Base-by-base conservation (phyloP, 2,113 vertebrate genomes). In the Nerophis ophidion region DNA sequence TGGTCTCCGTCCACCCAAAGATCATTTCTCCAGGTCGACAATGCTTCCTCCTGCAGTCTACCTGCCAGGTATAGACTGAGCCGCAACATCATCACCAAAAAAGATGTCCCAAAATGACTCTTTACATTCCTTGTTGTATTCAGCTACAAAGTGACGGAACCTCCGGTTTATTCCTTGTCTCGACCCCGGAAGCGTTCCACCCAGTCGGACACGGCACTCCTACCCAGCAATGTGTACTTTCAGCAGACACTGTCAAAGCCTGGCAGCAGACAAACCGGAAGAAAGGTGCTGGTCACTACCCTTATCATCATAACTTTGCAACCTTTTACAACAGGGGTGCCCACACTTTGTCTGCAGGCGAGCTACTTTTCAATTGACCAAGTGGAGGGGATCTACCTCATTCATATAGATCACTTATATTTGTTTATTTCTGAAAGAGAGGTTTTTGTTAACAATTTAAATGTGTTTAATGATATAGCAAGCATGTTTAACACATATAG, bases 181-280 rank as follows among this genome's bases (percentile, higher is more conserved):
- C 50, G 62, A 54, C 63, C 64, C 16, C 74, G 80, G 33, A 86
- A 70, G 48, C 74, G 51, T 48, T 88, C 85, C 61, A 82, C 77
- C 34, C 89, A 91, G 71, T 90, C 89, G 7, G 89, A 91, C 77
- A 68, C 89, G 0, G 90, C 89, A 1, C 86, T 91, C 8, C 79
- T 90, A 59, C 88, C 88, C 71, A 85, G 75, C 48, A 77, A 86
- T 2, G 67, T 87, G 57, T 83, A 71, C 73, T 86, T 88, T 61
- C 77, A 81, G 66, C 65, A 45, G 62, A 80, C 81, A 5, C 56
- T 35, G 12, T 61, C 63, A 35, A 76, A 63, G 65, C 63, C 66
- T 4, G 13, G 48, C 68, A 72, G 59, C 57, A 76, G 74, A 56
- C 54, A 45, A 42, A 80, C 54, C 58, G 77, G 62, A 15, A 82